A percentile compares a stretch with the other conserved stretches of the same genome.
These are phyloP conservation scores for Manacus vitellinus DNA, from an alignment of 2,113 vertebrate species.

Conservation along the genomic window DNA sequence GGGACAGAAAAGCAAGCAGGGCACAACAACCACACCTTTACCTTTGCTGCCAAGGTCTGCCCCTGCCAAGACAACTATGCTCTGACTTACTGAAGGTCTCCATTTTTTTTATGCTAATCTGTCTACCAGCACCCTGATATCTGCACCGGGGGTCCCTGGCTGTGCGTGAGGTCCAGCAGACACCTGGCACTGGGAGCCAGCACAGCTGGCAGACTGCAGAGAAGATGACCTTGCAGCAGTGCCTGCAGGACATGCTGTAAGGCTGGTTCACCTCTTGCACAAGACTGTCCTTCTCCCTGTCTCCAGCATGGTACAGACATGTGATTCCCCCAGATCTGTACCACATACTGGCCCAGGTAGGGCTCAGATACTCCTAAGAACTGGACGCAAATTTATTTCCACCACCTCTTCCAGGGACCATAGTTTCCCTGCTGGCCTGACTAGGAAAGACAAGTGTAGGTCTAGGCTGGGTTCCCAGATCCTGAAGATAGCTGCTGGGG, in stretches of 20 bases:
- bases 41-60: neutral
- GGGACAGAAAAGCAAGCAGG: neutral
- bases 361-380: neutral
- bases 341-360: neutral
- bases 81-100: neutral
- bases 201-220: neutral
- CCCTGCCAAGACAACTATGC: neutral
- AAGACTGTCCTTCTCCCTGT: neutral
- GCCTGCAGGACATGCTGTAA: rapidly evolving
- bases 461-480: neutral
- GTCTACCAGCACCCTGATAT: neutral
- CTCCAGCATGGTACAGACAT: rapidly evolving
- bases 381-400: neutral
- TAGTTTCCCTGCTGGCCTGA: neutral
- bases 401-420: neutral
- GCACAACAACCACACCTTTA: neutral
- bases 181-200: neutral
- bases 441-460: neutral
- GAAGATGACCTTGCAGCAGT: rapidly evolving
- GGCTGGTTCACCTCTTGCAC: neutral
- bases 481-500: neutral
- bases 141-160: rapidly evolving
- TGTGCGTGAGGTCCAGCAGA: neutral
- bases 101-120: neutral
- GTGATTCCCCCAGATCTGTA: neutral